phyloP scores from a whole-genome alignment of 2,888 invertebrate genomes.

The Tubulanus polymorphus region DNA sequence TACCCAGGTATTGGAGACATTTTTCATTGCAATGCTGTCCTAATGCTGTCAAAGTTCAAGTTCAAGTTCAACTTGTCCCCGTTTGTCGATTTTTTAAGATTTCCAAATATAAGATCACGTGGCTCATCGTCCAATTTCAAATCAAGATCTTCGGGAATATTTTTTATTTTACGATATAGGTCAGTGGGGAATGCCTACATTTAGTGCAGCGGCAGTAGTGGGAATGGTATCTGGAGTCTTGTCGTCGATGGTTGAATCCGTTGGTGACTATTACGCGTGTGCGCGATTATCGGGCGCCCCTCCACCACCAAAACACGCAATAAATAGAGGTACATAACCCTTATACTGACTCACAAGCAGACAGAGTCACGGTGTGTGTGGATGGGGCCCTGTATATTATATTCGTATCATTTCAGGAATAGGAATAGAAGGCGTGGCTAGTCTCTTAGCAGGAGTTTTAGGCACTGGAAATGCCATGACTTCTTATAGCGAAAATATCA shows the following conservation, averaged over 20 bases:
- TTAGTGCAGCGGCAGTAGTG: slow-evolving; percentile 39
- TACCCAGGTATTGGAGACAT: slow-evolving; percentile 59
- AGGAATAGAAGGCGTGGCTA: not conserved
- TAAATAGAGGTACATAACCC: slow-evolving; percentile 83
- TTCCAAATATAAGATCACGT: too few relatives aligned
- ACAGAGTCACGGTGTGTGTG: too few relatives aligned
- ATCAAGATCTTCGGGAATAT: too few relatives aligned
- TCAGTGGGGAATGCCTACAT: slow-evolving; percentile 47
- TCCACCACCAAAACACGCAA: slow-evolving; percentile 79
- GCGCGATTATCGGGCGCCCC: slow-evolving; percentile 68
- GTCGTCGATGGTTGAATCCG: slow-evolving; percentile 52
- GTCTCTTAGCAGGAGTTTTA: not conserved
- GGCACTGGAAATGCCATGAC: not conserved
- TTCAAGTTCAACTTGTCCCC: not conserved
- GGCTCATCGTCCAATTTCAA: too few relatives aligned
- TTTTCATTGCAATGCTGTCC: too few relatives aligned
- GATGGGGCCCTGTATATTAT: too few relatives aligned
- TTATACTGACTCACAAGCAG: too few relatives aligned
- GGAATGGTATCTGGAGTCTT: slow-evolving; percentile 46
- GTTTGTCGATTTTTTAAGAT: not conserved
- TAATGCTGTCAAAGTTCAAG: not conserved
- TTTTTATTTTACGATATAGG: slow-evolving; percentile 57
- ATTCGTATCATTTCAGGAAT: slow-evolving; percentile 1
- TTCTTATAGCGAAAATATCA: not conserved
- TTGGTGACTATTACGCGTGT: slow-evolving; percentile 86